phyloP scores from a whole-genome alignment of 2,888 invertebrate genomes.

The Cybosia mesomella region DNA sequence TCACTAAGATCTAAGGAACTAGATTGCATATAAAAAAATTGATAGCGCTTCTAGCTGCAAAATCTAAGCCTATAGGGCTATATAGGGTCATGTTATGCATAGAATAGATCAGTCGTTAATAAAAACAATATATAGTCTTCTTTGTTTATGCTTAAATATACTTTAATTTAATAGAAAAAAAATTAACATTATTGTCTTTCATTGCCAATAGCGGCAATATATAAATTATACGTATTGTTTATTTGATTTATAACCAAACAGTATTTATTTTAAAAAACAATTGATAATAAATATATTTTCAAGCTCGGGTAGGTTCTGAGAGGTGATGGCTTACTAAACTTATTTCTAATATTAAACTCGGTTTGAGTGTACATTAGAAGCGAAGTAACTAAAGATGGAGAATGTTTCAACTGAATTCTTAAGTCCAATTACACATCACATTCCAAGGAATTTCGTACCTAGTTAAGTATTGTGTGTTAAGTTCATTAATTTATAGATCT shows the following conservation, averaged over 20 bases:
- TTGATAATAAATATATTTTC: not conserved
- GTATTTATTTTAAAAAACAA: not conserved
- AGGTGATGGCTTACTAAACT: too few species aligned
- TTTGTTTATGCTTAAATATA: not conserved
- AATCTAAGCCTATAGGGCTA: too few species aligned
- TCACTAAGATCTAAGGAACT: not conserved
- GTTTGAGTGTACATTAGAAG: not conserved
- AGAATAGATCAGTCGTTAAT: not conserved
- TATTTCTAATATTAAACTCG: too few species aligned
- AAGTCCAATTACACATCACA: conserved; percentile 24
- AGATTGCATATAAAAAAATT: too few species aligned
- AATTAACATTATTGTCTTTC: not conserved
- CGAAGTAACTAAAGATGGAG: not conserved
- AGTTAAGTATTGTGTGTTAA: conserved; percentile 38
- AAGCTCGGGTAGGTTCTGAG: not conserved
- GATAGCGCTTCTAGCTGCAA: too few species aligned
- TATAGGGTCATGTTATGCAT: not conserved
- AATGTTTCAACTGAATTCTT: not conserved
- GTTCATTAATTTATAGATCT: conserved; percentile 21
- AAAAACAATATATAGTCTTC: not conserved
- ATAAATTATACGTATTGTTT: too few species aligned
- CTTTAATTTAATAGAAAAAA: not conserved
- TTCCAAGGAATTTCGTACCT: conserved; percentile 45
- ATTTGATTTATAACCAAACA: too few species aligned
- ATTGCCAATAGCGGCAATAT: not conserved